Percentiles rank a stretch among this genome's conserved stretches.
phyloP scores from a whole-genome alignment of 2,888 invertebrate genomes.

The Eupithecia subumbrata region DNA sequence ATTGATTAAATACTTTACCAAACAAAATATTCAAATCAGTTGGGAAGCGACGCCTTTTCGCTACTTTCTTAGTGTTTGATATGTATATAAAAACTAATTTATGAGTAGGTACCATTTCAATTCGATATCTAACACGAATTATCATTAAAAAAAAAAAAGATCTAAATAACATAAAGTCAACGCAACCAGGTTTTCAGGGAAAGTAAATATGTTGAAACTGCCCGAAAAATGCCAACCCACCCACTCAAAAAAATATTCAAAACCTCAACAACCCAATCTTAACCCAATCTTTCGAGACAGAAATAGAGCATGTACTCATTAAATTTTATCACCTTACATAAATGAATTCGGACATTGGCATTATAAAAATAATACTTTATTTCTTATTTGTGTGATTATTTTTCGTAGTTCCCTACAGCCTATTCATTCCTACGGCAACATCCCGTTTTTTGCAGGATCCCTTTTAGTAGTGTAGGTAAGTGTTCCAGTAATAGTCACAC shows the following conservation, averaged over 20 bases:
- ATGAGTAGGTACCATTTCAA: background rate
- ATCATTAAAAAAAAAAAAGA: background rate
- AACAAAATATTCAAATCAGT: conserved; percentile 14
- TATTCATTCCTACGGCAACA: too few relatives aligned
- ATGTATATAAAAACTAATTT: background rate
- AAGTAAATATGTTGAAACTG: background rate
- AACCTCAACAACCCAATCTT: background rate
- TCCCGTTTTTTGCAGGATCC: too few relatives aligned
- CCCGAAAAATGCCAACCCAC: background rate
- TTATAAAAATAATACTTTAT: background rate
- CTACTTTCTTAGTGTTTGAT: background rate
- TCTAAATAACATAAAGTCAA: too few relatives aligned
- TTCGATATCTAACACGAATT: background rate
- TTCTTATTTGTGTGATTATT: too few relatives aligned
- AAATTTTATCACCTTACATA: conserved; percentile 15
- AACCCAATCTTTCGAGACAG: too few relatives aligned
- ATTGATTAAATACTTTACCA: too few relatives aligned
- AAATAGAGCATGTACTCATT: conserved; percentile 21
- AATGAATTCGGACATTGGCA: conserved; percentile 19
- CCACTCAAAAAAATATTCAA: background rate
- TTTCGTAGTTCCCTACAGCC: too few relatives aligned
- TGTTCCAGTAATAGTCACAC: too few relatives aligned
- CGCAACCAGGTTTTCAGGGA: background rate
- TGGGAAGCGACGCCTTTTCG: background rate
- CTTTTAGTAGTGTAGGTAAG: too few relatives aligned